Evolutionary conservation across 2,888 invertebrate species (phyloP), one percentile per base, ranked within the genome.

Genomic region (Leucophenga maculata): DNA sequence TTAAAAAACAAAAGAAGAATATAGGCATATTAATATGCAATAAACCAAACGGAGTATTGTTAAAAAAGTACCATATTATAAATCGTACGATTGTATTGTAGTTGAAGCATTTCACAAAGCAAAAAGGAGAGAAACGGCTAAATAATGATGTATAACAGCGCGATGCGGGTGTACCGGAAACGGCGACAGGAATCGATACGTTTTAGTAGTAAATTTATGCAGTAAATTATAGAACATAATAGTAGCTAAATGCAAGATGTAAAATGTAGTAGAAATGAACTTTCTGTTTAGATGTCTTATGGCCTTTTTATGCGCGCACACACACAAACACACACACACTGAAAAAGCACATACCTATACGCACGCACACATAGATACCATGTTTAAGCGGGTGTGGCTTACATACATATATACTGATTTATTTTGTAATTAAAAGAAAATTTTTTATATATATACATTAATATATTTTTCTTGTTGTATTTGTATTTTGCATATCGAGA

Each of bases 1-100:
- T 67, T 67, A 75, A 72, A 67, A 72, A 67, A 66, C 62, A 4
- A 54, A 9, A 54, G 6, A 54, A 18, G 6, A 9, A 54, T 18
- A 20, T 22, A 55, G 11, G 55, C 20, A 55, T 22, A 55, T 1
- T 57, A n/a, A 22, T n/a, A 31, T n/a, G 9, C 22, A 55, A 22
- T 18, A 55, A 55, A 11, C 6, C 6, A 22, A 22, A 26, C 13
- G 26, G 55, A 55, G 55, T 55, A 55, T 55, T 55, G 55, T 55
- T 14, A 55, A 55, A 55, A 55, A 6, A n/a, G 14, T 18, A 55
- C 14, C 18, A 55, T 22, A 55, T 14, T 11, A n/a, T 54, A 48
- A 26, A 39, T 11, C 3, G 39, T 39, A 39, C 39, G 39, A 39
- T 26, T 26, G 39, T 39, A 39, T 39, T 39, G 39, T 39, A 8